Evolutionary conservation across 2,797 vertebrate genomes (phyloP).

Genomic region (Myotis findleyi): DNA sequence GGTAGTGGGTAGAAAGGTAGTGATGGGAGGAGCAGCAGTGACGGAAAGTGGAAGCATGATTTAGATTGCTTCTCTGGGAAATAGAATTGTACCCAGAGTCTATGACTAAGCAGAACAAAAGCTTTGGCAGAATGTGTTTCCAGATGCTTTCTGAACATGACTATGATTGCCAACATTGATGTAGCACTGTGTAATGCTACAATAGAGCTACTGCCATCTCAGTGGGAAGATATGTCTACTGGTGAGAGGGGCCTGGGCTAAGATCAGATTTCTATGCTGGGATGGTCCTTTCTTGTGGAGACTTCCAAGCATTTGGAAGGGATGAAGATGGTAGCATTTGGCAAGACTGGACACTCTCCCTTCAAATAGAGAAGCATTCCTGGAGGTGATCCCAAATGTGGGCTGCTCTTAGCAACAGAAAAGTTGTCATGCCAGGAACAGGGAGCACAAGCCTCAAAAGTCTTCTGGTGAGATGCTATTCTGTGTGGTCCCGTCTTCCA

Average conservation of each 20-base stretch:
- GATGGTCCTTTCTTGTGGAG: not conserved
- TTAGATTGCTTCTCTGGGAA: slow-evolving; percentile 10
- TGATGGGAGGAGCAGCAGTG: not conserved
- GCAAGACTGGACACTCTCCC: not conserved
- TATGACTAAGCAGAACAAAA: slow-evolving; percentile 20
- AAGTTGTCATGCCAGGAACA: not conserved
- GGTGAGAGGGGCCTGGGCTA: not conserved
- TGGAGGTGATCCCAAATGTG: not conserved
- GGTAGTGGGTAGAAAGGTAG: not conserved
- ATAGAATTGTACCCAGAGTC: not conserved
- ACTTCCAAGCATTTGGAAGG: slow-evolving; percentile 9
- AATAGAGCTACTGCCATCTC: not conserved
- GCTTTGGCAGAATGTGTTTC: not conserved
- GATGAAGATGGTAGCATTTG: not conserved
- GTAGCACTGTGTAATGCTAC: not conserved
- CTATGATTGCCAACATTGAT: not conserved
- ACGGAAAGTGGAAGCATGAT: not conserved
- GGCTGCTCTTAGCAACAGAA: not conserved
- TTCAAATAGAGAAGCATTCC: not conserved
- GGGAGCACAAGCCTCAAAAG: not conserved
- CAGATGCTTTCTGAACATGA: slow-evolving; percentile 1
- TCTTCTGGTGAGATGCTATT: slow-evolving; percentile 10
- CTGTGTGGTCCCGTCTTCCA: not conserved
- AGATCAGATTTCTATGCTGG: not conserved
- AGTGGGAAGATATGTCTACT: not conserved